phyloP scores from a whole-genome alignment of 1,140 invertebrate genomes.

The Laupala kohalensis region DNA sequence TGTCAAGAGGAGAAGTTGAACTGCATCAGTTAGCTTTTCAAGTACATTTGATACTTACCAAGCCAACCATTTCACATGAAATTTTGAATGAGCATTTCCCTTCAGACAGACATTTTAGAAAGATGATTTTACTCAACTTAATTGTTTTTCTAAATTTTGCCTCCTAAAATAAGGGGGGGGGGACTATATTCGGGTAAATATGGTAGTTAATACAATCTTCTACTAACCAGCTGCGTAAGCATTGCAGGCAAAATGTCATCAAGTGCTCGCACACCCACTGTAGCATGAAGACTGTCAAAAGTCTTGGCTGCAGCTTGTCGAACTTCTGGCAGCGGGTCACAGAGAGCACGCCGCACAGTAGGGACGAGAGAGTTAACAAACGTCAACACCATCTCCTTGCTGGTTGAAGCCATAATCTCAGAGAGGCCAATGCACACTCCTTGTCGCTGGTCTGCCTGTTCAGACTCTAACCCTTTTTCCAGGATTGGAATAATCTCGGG shows the following conservation, averaged over 20 bases:
- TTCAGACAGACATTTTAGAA: too few relatives aligned
- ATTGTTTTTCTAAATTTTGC: too few relatives aligned
- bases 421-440: conserved; percentile 96
- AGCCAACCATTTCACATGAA: too few relatives aligned
- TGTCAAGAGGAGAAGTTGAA: too few relatives aligned
- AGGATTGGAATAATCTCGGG: conserved; percentile 97
- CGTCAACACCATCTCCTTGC: conserved; percentile 82
- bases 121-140: too few relatives aligned
- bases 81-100: too few relatives aligned
- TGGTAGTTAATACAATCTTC: not conserved
- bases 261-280: conserved; percentile 85
- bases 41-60: not conserved
- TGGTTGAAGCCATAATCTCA: conserved; percentile 96
- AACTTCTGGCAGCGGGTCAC: conserved; percentile 86
- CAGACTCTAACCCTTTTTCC: conserved; percentile 81
- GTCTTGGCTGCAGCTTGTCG: conserved; percentile 88
- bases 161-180: too few relatives aligned
- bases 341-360: conserved; percentile 84
- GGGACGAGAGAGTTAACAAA: conserved; percentile 95
- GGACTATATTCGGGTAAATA: too few relatives aligned
- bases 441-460: conserved; percentile 83
- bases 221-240: conserved; percentile 57
- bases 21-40: too few relatives aligned
- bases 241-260: conserved; percentile 93
- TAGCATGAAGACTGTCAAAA: conserved; percentile 90